These are phyloP conservation scores for Alouatta caraya DNA, from an alignment of 2,797 vertebrate genomes.

Conservation along the genomic window DNA sequence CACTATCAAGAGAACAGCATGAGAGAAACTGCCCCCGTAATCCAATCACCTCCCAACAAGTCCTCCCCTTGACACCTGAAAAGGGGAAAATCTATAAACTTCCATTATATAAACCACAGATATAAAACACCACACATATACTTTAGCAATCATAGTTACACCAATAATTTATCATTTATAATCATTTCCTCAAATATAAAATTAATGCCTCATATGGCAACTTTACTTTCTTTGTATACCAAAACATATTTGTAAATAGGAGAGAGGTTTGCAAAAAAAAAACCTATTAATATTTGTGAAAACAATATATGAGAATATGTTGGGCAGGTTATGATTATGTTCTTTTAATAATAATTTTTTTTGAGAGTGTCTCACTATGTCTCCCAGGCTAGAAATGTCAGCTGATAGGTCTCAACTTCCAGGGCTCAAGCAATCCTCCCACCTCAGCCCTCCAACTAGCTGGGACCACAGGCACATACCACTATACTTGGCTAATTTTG, in stretches of 20 bases:
- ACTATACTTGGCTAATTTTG: background rate
- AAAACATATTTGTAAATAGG: background rate
- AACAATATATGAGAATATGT: background rate
- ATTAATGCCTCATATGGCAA: background rate
- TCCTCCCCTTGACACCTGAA: background rate
- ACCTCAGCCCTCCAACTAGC: background rate
- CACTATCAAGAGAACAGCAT: background rate
- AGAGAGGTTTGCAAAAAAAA: background rate
- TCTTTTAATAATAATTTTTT: background rate
- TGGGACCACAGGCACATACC: background rate
- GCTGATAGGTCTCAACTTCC: background rate
- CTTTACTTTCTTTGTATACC: background rate
- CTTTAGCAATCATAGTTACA: background rate
- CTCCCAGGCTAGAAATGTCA: background rate
- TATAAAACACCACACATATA: background rate
- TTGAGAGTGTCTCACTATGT: background rate
- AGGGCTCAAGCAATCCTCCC: background rate
- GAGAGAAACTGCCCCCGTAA: background rate
- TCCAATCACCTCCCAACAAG: background rate
- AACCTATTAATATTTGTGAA: background rate
- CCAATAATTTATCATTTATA: background rate
- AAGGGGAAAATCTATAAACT: background rate
- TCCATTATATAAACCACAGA: background rate
- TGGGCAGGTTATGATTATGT: background rate
- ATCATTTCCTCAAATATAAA: background rate